Conservation (phyloP, 2,797 vertebrate species). For the Salarias fasciatus region DNA sequence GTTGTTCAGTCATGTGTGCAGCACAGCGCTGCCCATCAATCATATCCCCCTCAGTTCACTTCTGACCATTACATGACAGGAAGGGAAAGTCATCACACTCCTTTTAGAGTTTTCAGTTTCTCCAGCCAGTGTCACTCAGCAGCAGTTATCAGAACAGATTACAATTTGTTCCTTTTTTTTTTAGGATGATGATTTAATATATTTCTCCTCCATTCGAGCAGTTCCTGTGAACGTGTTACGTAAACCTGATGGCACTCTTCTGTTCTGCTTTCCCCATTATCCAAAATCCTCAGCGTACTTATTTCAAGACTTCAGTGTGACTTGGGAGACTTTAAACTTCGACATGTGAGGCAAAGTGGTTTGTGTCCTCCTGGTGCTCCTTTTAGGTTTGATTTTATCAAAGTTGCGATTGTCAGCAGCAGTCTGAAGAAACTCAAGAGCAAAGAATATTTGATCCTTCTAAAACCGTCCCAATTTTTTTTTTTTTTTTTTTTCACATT, state of each 20-base stretch:
- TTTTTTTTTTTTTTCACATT: too few relatives aligned
- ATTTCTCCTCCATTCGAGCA: too few relatives aligned
- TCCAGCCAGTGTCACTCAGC: slow-evolving; percentile 5
- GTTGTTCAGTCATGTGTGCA: slow-evolving; percentile 42
- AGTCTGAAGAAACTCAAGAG: slow-evolving; percentile 4
- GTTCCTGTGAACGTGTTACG: too few relatives aligned
- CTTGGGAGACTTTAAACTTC: neutral
- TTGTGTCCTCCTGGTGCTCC: neutral
- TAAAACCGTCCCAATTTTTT: neutral
- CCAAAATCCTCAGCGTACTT: too few relatives aligned
- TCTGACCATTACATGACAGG: slow-evolving; percentile 40
- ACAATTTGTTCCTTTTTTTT: slow-evolving; percentile 1
- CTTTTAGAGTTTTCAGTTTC: slow-evolving; percentile 12
- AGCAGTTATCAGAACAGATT: slow-evolving; percentile 19
- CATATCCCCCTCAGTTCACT: slow-evolving; percentile 26
- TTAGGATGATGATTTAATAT: too few relatives aligned
- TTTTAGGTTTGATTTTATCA: neutral
- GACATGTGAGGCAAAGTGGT: too few relatives aligned
- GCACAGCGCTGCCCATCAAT: slow-evolving; percentile 40
- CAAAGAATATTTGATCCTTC: neutral
- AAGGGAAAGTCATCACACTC: slow-evolving; percentile 14
- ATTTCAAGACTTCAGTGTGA: slow-evolving; percentile 3
- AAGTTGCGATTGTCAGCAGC: neutral
- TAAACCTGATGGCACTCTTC: too few relatives aligned
- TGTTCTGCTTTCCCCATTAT: too few relatives aligned